Base-by-base conservation (phyloP, 2,888 invertebrate species). In the Oscheius sp. region DNA sequence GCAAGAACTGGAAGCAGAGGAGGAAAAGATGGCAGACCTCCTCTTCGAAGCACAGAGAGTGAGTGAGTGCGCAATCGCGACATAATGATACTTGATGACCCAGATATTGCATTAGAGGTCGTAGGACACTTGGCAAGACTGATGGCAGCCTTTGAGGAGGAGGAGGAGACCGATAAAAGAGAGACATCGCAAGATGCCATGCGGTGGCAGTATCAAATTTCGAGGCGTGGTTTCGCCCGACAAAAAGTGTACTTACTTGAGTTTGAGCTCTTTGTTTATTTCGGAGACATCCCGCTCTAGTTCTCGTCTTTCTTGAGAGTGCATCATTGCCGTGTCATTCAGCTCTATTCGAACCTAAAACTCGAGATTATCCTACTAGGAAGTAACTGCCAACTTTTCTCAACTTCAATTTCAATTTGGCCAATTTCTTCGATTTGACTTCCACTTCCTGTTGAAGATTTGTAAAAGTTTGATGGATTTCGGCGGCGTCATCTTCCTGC, bases 381-480 rank as follows among this genome's bases (percentile, higher is more conserved):
- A 45, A 63, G 59, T 9, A 49, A 52, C 3, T 12, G n/a, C 69
- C 46, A 9, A 72, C 76, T 66, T 78, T 75, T 77, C 76, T 70
- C 59, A 94, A 92, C 90, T 95, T 95, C 18, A 93, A 92, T 87
- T 94, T 93, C 87, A 97, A 84, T 74, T 96, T 95, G 88, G 95
- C 94, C 70, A 97, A 90, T 89, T 96, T 95, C 86, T 93, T 94
- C 27, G 96, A 94, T 90, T 98, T 99, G 73, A 95, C 93, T 88
- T 99, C 98, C 1, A 98, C 96, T 90, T 98, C 97, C 89, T 96
- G 96, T 88, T 96, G 95, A 72, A 99, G 90, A 66, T 93, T 94
- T 9, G 94, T 92, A 88, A 94, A 97, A 0, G 95, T 96, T 87
- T 94, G 94, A 73, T 94, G 93, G 71, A 98, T 93, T 87, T 94